phyloP scores from a whole-genome alignment of 1,140 invertebrate genomes.

The Sweltsa coloradensis region DNA sequence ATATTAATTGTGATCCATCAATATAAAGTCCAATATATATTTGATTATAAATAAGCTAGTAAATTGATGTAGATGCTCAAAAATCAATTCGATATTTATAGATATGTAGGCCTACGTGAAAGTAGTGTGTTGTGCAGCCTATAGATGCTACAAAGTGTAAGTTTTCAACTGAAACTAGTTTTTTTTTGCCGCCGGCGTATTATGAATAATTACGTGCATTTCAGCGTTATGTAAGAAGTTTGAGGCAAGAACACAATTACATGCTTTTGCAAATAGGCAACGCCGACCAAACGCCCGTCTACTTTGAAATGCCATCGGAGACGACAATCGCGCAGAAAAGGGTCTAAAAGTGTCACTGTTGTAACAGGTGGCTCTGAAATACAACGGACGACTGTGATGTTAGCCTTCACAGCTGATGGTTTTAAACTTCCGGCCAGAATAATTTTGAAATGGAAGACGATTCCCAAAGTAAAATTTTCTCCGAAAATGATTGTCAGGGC shows the following conservation, averaged over 20 bases:
- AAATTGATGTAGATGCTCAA: too few relatives aligned
- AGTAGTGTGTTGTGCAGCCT: too few relatives aligned
- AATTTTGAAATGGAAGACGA: constrained; percentile 10
- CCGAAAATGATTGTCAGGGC: constrained; percentile 9
- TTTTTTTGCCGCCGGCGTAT: neutral
- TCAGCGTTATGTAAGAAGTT: constrained; percentile 7
- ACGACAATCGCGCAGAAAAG: constrained; percentile 10
- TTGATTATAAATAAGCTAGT: too few relatives aligned
- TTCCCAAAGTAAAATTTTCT: constrained; percentile 10
- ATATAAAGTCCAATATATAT: too few relatives aligned
- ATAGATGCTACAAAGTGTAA: too few relatives aligned
- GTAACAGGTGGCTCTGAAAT: constrained; percentile 10
- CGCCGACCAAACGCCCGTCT: constrained; percentile 14
- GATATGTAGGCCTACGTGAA: too few relatives aligned
- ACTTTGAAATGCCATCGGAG: constrained; percentile 14
- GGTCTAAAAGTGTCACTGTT: constrained; percentile 9
- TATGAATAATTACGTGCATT: neutral
- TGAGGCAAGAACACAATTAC: constrained; percentile 9
- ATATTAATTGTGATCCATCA: too few relatives aligned
- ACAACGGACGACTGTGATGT: constrained; percentile 11
- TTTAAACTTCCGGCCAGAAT: constrained; percentile 12
- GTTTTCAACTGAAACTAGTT: too few relatives aligned
- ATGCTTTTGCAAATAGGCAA: constrained; percentile 11
- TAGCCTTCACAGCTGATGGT: constrained; percentile 12
- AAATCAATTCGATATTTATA: too few relatives aligned